These are phyloP conservation scores for Bucorvus abyssinicus DNA, from an alignment of 2,797 vertebrate genomes.

Conservation along the genomic window DNA sequence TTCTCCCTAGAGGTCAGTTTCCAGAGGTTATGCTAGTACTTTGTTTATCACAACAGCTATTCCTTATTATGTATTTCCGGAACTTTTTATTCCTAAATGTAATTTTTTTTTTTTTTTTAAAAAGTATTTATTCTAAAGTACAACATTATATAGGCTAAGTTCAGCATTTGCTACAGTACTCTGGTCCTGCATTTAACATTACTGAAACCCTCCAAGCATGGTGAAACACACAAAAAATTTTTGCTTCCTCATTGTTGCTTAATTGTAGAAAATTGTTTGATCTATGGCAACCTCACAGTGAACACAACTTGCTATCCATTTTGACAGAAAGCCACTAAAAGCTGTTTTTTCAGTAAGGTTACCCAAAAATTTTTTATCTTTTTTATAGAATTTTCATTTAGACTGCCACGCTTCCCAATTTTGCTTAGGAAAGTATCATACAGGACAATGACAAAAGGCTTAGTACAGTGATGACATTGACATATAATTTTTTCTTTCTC, in stretches of 20 bases:
- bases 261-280: not conserved
- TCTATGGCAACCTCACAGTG: not conserved
- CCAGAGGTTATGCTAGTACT: not conserved
- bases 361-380: not conserved
- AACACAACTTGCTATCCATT: not conserved
- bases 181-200: not conserved
- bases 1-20: not conserved
- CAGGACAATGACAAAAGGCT: not conserved
- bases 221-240: fast-evolving
- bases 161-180: not conserved
- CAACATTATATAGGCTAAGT: not conserved
- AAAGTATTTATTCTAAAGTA: not conserved
- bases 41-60: not conserved
- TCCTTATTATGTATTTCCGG: not conserved
- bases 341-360: not conserved
- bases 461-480: not conserved
- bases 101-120: not conserved
- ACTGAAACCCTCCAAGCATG: not conserved
- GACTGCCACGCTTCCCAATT: not conserved
- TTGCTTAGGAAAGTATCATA: not conserved
- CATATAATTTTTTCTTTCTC: not conserved
- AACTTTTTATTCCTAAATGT: not conserved
- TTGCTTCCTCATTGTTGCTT: not conserved
- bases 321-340: not conserved
- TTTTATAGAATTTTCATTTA: not conserved